Evolutionary conservation across 2,113 vertebrate species (phyloP), one percentile per base, ranked within the genome.

Genomic region (Micronycteris hirsuta): DNA sequence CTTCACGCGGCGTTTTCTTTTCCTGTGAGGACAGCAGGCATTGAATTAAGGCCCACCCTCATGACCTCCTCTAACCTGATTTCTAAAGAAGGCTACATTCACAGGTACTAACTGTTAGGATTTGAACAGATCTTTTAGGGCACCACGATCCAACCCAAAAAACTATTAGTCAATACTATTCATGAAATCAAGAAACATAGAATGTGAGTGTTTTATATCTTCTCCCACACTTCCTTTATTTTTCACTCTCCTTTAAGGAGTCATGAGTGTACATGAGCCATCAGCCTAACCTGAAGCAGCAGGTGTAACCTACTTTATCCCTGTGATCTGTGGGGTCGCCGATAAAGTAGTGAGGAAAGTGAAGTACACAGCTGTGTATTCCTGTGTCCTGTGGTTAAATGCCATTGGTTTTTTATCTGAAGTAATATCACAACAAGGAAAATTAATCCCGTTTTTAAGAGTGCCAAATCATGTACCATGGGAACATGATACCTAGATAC

Each of bases 191-290:
- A 28, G 38, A 54, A 41, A 16, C 22, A n/a, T 33, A 7, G 43
- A 26, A 3, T 16, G 16, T 10, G 9, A 24, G 15, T 24, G 16
- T n/a, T 85, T 54, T 15, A 0, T n/a, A 20, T 17, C 16, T 77
- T 63, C 47, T 67, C 15, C 16, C 33, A 24, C 3, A 20, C 3
- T n/a, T 41, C 20, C 11, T 45, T 31, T 58, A 28, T 31, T 38
- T 43, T 43, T 38, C 7, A 19, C 33, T 33, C 17, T n/a, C 2
- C 19, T 13, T 26, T 24, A 38, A 28, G 31, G 45, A 4, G 24
- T 10, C 20, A 10, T 7, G 0, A 33, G n/a, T 3, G 1, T 5
- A 61, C 43, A 16, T 4, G 19, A 67, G 15, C 43, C 3, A 2
- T 7, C 14, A 11, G 28, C 28, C 91, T 85, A 7, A 12, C 1